A percentile compares a stretch with the other conserved stretches of the same genome.
Evolutionary conservation across 2,797 vertebrate species (phyloP).

Genomic region (Fundulus diaphanus): DNA sequence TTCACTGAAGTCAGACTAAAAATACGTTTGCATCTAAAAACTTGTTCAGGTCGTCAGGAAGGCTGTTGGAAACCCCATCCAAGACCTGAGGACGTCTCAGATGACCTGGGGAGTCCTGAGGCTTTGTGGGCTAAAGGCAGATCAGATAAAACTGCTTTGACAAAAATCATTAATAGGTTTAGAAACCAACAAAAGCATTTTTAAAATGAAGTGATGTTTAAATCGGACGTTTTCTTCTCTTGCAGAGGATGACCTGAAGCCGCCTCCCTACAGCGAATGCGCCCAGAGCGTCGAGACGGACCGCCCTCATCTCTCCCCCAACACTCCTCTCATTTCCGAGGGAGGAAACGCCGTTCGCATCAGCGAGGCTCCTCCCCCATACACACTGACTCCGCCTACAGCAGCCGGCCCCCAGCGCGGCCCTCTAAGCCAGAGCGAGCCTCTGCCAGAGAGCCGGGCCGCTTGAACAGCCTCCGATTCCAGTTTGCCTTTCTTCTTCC

Average conservation of each 20-base stretch:
- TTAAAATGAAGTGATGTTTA: not conserved
- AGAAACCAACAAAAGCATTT: not conserved
- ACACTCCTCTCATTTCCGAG: conserved; percentile 71
- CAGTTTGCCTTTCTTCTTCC: conserved; percentile 68
- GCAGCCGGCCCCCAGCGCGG: conserved; percentile 49
- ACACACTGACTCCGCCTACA: conserved; percentile 69
- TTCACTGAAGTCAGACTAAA: not conserved
- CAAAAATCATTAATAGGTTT: not conserved
- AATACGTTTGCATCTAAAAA: not conserved
- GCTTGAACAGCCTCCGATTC: conserved; percentile 57
- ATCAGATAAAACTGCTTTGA: not conserved
- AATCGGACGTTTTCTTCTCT: not conserved
- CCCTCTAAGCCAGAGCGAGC: conserved; percentile 49
- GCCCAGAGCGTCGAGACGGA: conserved; percentile 61
- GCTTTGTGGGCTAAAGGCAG: not conserved
- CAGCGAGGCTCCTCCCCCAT: conserved; percentile 85
- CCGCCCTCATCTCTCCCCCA: conserved; percentile 38
- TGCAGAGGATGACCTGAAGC: conserved; percentile 85
- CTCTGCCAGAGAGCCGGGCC: conserved; percentile 60
- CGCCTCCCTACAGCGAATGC: conserved; percentile 87
- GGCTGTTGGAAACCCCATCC: not conserved
- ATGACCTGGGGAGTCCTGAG: not conserved
- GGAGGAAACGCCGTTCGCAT: conserved; percentile 68
- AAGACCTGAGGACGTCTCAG: not conserved
- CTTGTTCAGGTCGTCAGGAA: not conserved